These are phyloP conservation scores for Tympanuchus pallidicinctus DNA, from an alignment of 2,113 vertebrate genomes.

Conservation along the genomic window DNA sequence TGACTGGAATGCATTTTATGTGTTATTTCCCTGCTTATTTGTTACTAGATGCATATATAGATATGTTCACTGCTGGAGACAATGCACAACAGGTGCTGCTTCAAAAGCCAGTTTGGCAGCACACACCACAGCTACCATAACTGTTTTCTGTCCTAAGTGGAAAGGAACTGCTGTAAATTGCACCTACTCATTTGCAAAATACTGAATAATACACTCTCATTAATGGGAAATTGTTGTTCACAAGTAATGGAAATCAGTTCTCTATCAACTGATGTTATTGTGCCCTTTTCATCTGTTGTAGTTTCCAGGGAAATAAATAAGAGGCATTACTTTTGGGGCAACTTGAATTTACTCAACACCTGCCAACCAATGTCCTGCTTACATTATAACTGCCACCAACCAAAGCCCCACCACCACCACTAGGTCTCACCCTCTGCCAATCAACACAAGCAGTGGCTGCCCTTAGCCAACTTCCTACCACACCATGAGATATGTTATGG, in stretches of 20 bases:
- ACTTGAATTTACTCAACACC: no score
- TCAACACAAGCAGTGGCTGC: no score
- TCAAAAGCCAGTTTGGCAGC: neutral
- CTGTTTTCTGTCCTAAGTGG: neutral
- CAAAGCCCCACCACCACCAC: no score
- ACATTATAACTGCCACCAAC: no score
- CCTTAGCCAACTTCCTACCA: no score
- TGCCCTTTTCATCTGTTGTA: no score
- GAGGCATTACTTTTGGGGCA: no score
- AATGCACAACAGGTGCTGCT: neutral
- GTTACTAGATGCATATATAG: neutral
- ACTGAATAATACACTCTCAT: neutral
- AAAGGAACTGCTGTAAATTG: neutral
- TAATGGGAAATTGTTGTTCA: neutral
- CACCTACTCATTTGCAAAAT: neutral
- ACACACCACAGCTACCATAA: neutral
- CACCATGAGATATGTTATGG: no score
- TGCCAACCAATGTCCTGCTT: no score
- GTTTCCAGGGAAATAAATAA: no score
- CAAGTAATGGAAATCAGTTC: neutral
- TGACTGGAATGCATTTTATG: neutral
- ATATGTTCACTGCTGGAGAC: neutral
- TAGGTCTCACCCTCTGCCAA: no score
- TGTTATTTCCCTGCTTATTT: constrained; percentile 15
- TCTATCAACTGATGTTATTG: no score